Evolutionary conservation across 1,140 invertebrate genomes (phyloP).

Genomic region (Trypoxylus dichotomus): DNA sequence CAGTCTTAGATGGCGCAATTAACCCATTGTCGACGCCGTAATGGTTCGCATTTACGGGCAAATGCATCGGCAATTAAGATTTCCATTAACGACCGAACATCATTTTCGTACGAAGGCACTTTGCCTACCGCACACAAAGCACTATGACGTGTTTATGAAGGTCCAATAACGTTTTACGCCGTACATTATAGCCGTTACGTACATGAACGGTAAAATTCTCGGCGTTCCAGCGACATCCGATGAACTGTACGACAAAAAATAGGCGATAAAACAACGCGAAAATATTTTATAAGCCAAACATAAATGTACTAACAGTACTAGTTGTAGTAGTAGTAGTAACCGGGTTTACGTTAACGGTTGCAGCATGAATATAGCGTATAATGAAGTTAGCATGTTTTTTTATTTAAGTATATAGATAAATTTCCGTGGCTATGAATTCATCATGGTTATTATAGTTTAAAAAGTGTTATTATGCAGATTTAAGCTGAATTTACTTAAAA

Average conservation of each 20-base stretch:
- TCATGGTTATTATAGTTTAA: no score
- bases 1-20: not conserved
- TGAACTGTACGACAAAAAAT: not conserved
- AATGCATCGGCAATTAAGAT: not conserved
- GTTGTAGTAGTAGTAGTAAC: not conserved
- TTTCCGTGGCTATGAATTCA: no score
- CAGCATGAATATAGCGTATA: no score
- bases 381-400: no score
- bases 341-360: not conserved
- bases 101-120: not conserved
- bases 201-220: not conserved
- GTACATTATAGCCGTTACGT: not conserved
- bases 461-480: no score
- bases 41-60: not conserved
- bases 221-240: not conserved
- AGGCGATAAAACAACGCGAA: not conserved
- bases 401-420: no score
- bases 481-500: no score
- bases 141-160: not conserved
- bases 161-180: not conserved
- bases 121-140: not conserved
- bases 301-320: not conserved
- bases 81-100: not conserved
- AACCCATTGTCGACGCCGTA: not conserved
- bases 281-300: not conserved